These are phyloP conservation scores for Cataglyphis rosenhaueri DNA, from an alignment of 2,888 invertebrate genomes.

Conservation along the genomic window DNA sequence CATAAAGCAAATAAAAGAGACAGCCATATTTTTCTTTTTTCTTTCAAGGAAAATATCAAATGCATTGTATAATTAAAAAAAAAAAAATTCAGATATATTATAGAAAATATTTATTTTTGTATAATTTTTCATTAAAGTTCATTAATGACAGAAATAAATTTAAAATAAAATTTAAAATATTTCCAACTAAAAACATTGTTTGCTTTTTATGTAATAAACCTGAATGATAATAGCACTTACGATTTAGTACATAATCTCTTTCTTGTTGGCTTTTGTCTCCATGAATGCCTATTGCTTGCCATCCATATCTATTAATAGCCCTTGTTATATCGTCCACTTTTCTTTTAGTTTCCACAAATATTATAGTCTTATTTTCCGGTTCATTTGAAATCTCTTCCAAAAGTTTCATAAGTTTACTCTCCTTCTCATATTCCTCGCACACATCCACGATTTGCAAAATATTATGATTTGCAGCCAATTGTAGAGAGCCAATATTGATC, in stretches of 20 bases:
- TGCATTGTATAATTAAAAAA: neutral
- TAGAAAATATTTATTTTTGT: neutral
- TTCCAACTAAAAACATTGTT: neutral
- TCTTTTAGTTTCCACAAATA: slow-evolving; percentile 90
- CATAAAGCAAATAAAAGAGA: neutral
- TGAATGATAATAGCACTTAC: slow-evolving; percentile 75
- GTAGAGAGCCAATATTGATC: slow-evolving; percentile 89
- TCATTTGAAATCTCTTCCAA: slow-evolving; percentile 88
- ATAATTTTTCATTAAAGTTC: neutral
- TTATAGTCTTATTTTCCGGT: slow-evolving; percentile 89
- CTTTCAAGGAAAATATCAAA: neutral
- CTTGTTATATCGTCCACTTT: slow-evolving; percentile 89
- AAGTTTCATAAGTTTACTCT: slow-evolving; percentile 87
- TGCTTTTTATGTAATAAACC: neutral
- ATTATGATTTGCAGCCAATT: slow-evolving; percentile 90
- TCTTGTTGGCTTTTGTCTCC: slow-evolving; percentile 90
- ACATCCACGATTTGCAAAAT: slow-evolving; percentile 90
- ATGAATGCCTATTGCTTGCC: slow-evolving; percentile 88
- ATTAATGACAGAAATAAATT: neutral
- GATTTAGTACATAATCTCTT: slow-evolving; percentile 88
- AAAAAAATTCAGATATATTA: neutral
- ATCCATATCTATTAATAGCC: slow-evolving; percentile 87
- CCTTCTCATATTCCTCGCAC: slow-evolving; percentile 88
- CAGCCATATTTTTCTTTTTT: neutral
- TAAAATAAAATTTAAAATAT: neutral